Evolutionary conservation across 2,113 vertebrate species (phyloP).

Genomic region (Falco punctatus): DNA sequence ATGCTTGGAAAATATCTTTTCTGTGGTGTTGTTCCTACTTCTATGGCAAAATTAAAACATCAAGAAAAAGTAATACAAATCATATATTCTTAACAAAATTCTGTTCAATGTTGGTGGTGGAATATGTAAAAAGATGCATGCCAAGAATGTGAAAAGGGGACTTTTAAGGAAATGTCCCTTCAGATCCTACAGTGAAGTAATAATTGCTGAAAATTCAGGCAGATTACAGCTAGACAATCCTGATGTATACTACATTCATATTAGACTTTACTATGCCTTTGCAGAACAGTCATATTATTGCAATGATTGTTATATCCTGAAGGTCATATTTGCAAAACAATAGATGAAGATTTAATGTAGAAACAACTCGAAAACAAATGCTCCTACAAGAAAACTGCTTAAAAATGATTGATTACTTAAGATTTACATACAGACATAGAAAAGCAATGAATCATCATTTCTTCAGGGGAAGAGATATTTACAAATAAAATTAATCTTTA

Average conservation of each 20-base stretch:
- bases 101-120: neutral
- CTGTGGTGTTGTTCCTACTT: accelerated
- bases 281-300: neutral
- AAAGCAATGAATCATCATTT: neutral
- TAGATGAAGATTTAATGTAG: neutral
- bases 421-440: neutral
- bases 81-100: neutral
- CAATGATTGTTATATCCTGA: neutral
- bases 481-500: neutral
- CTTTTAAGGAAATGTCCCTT: neutral
- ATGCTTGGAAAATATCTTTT: neutral
- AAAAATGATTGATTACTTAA: neutral
- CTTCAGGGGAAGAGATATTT: neutral
- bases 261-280: neutral
- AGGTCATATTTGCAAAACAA: neutral
- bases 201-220: neutral
- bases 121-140: neutral
- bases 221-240: neutral
- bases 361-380: neutral
- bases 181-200: neutral
- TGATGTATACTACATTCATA: neutral
- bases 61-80: neutral
- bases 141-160: neutral
- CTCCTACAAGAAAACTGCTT: neutral
- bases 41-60: neutral